Base-by-base conservation (phyloP, 1,140 invertebrate species). In the Calliopsis andreniformis region DNA sequence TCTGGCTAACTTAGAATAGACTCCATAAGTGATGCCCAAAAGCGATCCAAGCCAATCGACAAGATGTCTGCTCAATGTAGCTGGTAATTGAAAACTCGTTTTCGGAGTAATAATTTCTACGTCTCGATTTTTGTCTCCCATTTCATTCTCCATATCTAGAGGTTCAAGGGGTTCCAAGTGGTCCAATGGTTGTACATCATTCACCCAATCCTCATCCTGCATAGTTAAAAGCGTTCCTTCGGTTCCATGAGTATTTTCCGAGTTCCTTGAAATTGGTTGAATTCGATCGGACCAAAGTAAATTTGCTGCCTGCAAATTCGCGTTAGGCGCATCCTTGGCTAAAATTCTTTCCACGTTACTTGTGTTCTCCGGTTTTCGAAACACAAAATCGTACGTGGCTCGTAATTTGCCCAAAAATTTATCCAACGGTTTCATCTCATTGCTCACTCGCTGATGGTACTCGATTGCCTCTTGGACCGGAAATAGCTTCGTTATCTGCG, bases 371-470 rank as follows among this genome's bases (percentile, higher is more conserved):
- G 83, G 56, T 58, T 87, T 87, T 56, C 79, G 88, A 53, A 91
- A 89, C 20, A 91, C 85, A 47, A 88, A 87, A 28, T 90, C 75
- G 55, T 90, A 91, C 3, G 87, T 89, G 35, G 88, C 78, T 55
- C 86, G 84, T 63, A 91, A 80, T 84, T 90, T 90, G 1, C 80
- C 87, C 14, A 88, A 56, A 8, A 91, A 85, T 58, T 82, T 90
- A 70, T 90, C 86, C 47, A 90, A 14, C 0, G 87, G 85, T 35
- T 82, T 87, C 25, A 82, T 69, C 28, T 87, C 78, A 43, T 28
- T 76, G 32, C 8, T 75, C 0, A 76, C 68, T 43, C 77, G 70
- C 53, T 85, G 73, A 28, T 83, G 76, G 73, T 85, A 77, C 0
- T 76, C 78, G n/a, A 72, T 68, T 56, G 83, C 76, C 53, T 87